Evolutionary conservation across 2,888 invertebrate species (phyloP).

Genomic region (Agrotis puta): DNA sequence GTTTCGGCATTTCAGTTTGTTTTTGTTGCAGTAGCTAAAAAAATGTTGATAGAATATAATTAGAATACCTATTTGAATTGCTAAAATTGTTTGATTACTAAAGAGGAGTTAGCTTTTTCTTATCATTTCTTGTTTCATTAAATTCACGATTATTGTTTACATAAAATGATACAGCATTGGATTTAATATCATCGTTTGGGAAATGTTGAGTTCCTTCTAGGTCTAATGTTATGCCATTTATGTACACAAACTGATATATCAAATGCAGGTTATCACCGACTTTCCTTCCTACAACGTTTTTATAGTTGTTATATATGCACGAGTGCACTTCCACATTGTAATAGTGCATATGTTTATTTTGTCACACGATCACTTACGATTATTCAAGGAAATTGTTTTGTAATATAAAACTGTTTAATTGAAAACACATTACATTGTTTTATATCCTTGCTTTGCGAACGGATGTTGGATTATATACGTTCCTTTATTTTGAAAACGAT

Average conservation of each 20-base stretch:
- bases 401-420: constrained; percentile 33
- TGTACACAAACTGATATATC: constrained; percentile 22
- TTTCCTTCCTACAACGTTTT: constrained; percentile 58
- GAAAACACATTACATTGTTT: constrained; percentile 36
- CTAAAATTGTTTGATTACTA: not conserved
- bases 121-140: not conserved
- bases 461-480: constrained; percentile 1
- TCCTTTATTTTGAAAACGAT: constrained; percentile 32
- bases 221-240: constrained; percentile 22
- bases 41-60: not conserved
- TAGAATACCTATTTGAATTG: not conserved
- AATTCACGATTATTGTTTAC: not conserved
- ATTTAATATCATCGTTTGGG: not conserved
- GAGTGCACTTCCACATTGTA: constrained; percentile 46
- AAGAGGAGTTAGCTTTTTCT: not conserved
- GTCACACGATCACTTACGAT: constrained; percentile 27
- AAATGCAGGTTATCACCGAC: constrained; percentile 34
- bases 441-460: constrained; percentile 20
- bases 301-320: constrained; percentile 48
- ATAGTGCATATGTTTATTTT: constrained; percentile 34
- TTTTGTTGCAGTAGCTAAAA: not conserved
- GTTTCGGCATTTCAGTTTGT: not conserved
- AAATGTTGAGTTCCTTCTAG: constrained; percentile 9
- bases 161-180: not conserved
- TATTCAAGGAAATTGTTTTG: constrained; percentile 41